Evolutionary conservation across 2,888 invertebrate species (phyloP).

Genomic region (Lepidonotus clava): DNA sequence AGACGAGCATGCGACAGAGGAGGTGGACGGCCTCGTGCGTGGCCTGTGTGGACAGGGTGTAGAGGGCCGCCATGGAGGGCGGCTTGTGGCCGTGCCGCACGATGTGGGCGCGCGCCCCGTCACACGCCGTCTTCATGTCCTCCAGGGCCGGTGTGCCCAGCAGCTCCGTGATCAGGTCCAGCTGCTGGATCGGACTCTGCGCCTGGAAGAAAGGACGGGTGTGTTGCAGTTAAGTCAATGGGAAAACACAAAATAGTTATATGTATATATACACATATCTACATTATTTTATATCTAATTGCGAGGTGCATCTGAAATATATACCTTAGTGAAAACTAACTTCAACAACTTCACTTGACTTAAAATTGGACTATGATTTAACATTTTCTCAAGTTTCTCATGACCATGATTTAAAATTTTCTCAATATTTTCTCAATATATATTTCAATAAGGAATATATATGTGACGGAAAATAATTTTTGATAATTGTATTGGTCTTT

Average conservation of each 20-base stretch:
- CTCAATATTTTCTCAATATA: not conserved
- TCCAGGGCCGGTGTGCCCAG: constrained; percentile 96
- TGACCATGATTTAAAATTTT: not conserved
- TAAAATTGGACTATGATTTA: no score
- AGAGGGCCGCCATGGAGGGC: constrained; percentile 83
- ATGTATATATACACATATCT: no score
- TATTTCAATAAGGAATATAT: not conserved
- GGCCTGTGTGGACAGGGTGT: constrained; percentile 94
- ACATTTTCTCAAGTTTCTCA: not conserved
- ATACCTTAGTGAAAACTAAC: no score
- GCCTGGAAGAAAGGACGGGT: constrained; percentile 55
- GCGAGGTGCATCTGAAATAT: no score
- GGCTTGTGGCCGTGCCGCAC: constrained; percentile 85
- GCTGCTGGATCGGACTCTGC: constrained; percentile 82
- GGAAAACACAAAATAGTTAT: not conserved
- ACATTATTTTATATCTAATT: no score
- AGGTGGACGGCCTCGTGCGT: constrained; percentile 99
- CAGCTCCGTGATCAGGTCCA: constrained; percentile 98
- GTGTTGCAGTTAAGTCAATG: not conserved
- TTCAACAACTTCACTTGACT: no score
- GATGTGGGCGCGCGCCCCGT: constrained; percentile 94
- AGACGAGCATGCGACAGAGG: constrained; percentile 97
- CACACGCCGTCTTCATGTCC: constrained; percentile 98
- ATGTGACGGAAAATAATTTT: not conserved
- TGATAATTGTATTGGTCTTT: no score